phyloP scores from a whole-genome alignment of 2,888 invertebrate genomes.

The Dusona sp. region DNA sequence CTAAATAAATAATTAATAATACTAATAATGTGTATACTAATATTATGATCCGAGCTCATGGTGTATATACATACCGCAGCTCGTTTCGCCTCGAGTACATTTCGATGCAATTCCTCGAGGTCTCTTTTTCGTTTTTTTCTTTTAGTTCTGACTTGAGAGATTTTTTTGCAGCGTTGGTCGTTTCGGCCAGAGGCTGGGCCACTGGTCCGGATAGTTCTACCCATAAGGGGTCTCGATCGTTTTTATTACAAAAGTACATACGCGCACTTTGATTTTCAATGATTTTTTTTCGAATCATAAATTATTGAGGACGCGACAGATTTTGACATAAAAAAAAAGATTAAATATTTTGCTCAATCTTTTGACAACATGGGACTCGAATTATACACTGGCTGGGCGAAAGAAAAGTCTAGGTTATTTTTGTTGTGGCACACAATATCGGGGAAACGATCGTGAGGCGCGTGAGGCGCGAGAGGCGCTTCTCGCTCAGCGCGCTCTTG shows the following conservation, averaged over 20 bases:
- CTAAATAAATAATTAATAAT: background rate
- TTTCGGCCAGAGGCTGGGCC: constrained; percentile 21
- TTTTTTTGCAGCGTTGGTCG: constrained; percentile 39
- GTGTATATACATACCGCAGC: constrained; percentile 48
- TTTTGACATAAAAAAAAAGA: background rate
- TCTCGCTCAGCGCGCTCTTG: constrained; percentile 14
- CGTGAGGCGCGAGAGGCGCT: constrained; percentile 1
- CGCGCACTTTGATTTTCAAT: background rate
- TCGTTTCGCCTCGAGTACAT: constrained; percentile 64
- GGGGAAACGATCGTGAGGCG: background rate
- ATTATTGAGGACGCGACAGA: background rate
- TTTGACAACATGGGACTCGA: background rate
- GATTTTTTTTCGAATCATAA: background rate
- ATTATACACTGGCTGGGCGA: background rate
- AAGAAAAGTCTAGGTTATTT: constrained; percentile 15
- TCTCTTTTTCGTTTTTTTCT: constrained; percentile 65
- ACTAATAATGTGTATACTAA: no score
- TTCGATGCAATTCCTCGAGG: constrained; percentile 65
- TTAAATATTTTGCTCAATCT: background rate
- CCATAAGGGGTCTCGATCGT: constrained; percentile 50
- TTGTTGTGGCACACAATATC: constrained; percentile 16
- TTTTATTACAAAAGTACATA: background rate
- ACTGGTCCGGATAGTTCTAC: constrained; percentile 38
- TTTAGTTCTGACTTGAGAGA: constrained; percentile 47
- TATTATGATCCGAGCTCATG: no score